These are phyloP conservation scores for Diloba caeruleocephala DNA, from an alignment of 2,888 invertebrate species.

Conservation along the genomic window DNA sequence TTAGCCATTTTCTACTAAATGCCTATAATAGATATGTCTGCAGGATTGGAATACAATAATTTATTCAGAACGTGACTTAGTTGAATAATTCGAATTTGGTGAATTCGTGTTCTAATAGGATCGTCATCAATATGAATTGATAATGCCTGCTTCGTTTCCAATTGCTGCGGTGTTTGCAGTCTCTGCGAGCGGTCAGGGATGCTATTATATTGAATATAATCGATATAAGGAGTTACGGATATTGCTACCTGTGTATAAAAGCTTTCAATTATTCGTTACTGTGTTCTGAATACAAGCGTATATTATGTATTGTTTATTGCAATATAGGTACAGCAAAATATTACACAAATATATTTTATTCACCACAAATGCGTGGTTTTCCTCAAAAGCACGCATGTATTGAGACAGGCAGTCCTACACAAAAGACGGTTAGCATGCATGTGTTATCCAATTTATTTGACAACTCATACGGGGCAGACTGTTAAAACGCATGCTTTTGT, in stretches of 20 bases:
- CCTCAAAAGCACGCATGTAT: too few species aligned
- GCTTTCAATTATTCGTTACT: constrained; percentile 13
- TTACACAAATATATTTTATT: too few species aligned
- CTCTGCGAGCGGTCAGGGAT: constrained; percentile 27
- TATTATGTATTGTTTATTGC: too few species aligned
- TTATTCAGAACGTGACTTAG: constrained; percentile 35
- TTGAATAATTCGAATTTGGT: constrained; percentile 23
- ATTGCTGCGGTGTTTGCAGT: constrained; percentile 19
- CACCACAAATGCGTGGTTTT: too few species aligned
- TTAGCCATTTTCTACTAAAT: too few species aligned
- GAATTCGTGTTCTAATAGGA: constrained; percentile 39
- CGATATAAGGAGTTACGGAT: constrained; percentile 4
- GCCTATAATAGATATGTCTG: constrained; percentile 1
- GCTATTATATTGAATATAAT: constrained; percentile 23
- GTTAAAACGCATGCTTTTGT: too few species aligned
- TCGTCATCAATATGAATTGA: constrained; percentile 35
- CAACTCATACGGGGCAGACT: too few species aligned
- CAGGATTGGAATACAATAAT: constrained; percentile 29
- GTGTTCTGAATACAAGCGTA: too few species aligned
- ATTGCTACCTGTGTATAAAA: constrained; percentile 4
- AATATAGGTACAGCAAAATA: too few species aligned
- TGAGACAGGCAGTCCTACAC: too few species aligned
- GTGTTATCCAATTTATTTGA: too few species aligned
- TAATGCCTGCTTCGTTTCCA: constrained; percentile 20
- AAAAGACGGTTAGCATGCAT: too few species aligned